Conservation (phyloP, 2,113 vertebrate species). For the Phaethornis superciliosus region DNA sequence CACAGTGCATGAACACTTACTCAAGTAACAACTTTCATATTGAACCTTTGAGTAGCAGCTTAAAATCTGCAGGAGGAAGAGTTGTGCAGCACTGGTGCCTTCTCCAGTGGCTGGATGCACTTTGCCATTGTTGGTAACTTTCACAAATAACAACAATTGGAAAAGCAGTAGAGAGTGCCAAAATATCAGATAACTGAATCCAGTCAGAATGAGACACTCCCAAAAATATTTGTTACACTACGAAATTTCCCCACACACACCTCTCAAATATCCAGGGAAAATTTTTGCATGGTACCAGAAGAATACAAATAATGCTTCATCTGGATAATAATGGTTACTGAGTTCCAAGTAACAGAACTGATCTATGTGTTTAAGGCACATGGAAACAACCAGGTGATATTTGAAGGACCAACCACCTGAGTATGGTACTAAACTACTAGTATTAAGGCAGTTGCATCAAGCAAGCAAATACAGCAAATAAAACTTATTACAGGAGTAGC, state of each 20-base stretch:
- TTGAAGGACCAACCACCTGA: background rate
- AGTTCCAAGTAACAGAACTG: background rate
- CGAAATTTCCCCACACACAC: background rate
- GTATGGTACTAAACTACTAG: background rate
- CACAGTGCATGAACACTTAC: background rate
- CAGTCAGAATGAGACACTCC: background rate
- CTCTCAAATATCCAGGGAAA: background rate
- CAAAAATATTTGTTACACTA: background rate
- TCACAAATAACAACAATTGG: background rate
- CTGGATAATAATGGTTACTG: background rate
- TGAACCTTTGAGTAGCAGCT: background rate
- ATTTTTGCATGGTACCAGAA: background rate
- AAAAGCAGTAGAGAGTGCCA: background rate
- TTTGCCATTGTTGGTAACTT: background rate
- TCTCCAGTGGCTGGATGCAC: background rate
- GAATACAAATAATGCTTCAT: background rate
- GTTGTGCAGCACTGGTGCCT: background rate
- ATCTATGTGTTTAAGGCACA: background rate
- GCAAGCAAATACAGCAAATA: background rate
- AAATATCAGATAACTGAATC: background rate
- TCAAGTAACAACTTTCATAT: background rate
- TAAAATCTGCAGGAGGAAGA: background rate
- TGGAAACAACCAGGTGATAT: background rate
- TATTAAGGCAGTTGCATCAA: background rate
- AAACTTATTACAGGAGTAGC: background rate